Evolutionary conservation across 2,888 invertebrate genomes (phyloP), one percentile per base, ranked within the genome.

Genomic region (Ecdyonurus torrentis): DNA sequence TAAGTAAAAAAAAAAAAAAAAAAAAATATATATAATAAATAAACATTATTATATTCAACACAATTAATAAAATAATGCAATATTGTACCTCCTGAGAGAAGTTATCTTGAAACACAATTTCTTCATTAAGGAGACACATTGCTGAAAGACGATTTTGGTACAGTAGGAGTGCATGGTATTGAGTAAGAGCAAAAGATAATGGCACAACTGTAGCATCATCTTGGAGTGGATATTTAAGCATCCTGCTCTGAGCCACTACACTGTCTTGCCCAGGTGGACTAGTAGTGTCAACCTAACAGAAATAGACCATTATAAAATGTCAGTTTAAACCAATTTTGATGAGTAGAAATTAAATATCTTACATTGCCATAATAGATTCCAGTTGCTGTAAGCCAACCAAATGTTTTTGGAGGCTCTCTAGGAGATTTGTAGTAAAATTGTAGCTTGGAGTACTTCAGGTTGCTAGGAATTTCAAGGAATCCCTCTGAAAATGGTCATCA

Each of bases 381-480:
- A 24, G 85, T 83, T 68, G 87, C 90, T 20, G 89, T 89, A 69
- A 94, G 78, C 94, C 94, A 95, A 0, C 88, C 91, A 78, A 92
- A 90, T 1, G 83, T 82, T 70, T 84, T 86, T 0, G 93, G 92
- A 59, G 81, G 77, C 64, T 81, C 81, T 69, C 81, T 78, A 64
- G 79, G 79, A 68, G 83, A 83, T 61, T 84, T 80, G 63, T 86
- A 85, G 76, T 81, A 90, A 71, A 92, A 85, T 68, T 87, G 85
- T 63, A 95, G 77, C 70, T 84, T 84, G 0, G 94, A 92, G 74
- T 88, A 87, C 63, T 84, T 82, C 61, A 87, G 75, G 25, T 82
- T 81, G 18, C 86, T 88, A 23, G 86, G 84, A 61, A 87, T 80
- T 71, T 89, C 86, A 68, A 85, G 83, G 69, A 84, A 89, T 2